Evolutionary conservation across 2,888 invertebrate genomes (phyloP).

Genomic region (Andrena bucephala): DNA sequence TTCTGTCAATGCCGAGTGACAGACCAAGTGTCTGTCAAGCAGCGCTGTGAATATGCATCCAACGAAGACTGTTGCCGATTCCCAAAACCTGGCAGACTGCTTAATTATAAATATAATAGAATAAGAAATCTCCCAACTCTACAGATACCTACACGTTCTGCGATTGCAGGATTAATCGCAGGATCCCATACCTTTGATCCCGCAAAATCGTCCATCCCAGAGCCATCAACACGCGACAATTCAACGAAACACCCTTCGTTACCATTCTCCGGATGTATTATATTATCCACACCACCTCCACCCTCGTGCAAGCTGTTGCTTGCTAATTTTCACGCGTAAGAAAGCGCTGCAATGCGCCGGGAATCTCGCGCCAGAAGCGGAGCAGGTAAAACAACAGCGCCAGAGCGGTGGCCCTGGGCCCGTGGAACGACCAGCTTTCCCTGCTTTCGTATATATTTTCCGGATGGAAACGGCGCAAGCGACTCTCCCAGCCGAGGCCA

Average conservation of each 20-base stretch:
- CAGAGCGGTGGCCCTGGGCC: neutral
- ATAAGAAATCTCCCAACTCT: no score
- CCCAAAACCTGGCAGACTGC: no score
- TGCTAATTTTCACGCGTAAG: slow-evolving; percentile 26
- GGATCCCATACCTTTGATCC: neutral
- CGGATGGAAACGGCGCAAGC: slow-evolving; percentile 29
- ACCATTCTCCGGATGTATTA: no score
- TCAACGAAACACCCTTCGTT: no score
- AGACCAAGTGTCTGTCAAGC: no score
- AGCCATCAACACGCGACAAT: neutral
- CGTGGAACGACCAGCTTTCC: slow-evolving; percentile 1
- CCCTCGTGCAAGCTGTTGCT: neutral
- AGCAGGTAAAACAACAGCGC: neutral
- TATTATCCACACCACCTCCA: no score
- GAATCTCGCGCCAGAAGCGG: slow-evolving; percentile 8
- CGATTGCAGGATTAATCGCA: neutral
- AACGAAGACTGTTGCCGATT: no score
- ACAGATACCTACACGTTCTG: no score
- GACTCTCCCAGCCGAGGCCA: slow-evolving; percentile 31
- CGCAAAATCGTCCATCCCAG: neutral
- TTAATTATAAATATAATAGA: no score
- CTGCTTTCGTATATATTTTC: slow-evolving; percentile 44
- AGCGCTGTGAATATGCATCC: no score
- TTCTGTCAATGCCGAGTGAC: no score
- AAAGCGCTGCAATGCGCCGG: neutral